phyloP scores from a whole-genome alignment of 2,797 vertebrate genomes.

The Euthynnus affinis region DNA sequence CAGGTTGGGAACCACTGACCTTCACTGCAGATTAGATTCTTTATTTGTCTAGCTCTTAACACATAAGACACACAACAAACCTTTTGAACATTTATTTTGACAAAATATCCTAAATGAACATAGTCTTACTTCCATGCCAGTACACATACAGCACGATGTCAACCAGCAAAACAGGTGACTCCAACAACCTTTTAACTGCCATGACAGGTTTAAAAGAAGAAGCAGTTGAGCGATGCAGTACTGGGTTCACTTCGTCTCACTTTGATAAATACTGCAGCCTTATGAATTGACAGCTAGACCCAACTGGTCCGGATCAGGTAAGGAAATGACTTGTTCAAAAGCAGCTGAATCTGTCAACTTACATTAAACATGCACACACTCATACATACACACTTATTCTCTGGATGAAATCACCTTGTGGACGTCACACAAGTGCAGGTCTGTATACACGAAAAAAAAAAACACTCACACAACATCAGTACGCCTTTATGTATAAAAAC shows the following conservation, averaged over 20 bases:
- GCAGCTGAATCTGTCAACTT: conserved; percentile 54
- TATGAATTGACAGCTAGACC: conserved; percentile 27
- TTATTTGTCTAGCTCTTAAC: background rate
- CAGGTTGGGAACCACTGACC: background rate
- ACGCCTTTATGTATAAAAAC: conserved; percentile 55
- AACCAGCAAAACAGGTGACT: conserved; percentile 7
- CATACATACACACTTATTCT: conserved; percentile 3
- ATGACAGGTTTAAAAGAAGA: conserved; percentile 9
- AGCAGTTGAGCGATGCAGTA: conserved; percentile 18
- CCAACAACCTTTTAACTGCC: background rate
- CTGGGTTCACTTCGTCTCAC: conserved; percentile 25
- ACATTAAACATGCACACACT: conserved; percentile 32
- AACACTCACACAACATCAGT: conserved; percentile 25
- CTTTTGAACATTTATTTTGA: conserved; percentile 67
- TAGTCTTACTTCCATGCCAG: conserved; percentile 26
- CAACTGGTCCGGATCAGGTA: conserved; percentile 25
- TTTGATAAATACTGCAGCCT: conserved; percentile 53
- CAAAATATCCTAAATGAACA: conserved; percentile 67
- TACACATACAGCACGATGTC: conserved; percentile 37
- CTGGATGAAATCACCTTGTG: conserved; percentile 21
- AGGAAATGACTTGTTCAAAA: conserved; percentile 39
- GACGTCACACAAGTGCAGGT: conserved; percentile 43
- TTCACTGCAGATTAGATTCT: background rate
- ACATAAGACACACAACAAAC: conserved; percentile 1
- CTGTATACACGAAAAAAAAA: conserved; percentile 34